These are phyloP conservation scores for Actinemys pallida DNA, from an alignment of 2,113 vertebrate species.

Conservation along the genomic window DNA sequence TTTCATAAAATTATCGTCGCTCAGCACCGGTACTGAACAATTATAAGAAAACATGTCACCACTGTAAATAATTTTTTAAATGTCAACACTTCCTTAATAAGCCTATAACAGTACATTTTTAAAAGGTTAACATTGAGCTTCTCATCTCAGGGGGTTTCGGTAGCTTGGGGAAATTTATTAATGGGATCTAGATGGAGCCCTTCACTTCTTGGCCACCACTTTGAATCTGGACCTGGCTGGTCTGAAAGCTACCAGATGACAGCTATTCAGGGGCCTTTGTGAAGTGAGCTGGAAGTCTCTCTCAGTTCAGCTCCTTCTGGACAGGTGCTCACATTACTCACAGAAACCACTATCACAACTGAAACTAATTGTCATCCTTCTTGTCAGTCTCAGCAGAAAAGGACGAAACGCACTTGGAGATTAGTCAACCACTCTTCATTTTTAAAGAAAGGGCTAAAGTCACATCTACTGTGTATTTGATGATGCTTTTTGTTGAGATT, in stretches of 20 bases:
- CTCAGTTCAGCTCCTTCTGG: neutral
- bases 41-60: neutral
- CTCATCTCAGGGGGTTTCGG: neutral
- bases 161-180: neutral
- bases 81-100: neutral
- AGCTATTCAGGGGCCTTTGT: neutral
- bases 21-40: neutral
- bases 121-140: neutral
- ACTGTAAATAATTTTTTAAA: neutral
- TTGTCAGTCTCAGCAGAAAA: neutral
- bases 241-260: neutral
- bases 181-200: rapidly evolving
- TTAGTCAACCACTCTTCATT: neutral
- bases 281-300: neutral
- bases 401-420: neutral
- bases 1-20: neutral
- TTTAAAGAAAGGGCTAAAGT: neutral
- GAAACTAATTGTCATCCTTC: neutral
- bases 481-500: neutral
- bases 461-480: neutral
- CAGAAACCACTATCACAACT: neutral
- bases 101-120: neutral
- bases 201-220: neutral
- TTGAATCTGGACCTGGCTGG: neutral
- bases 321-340: neutral